Conservation (phyloP, 2,888 invertebrate genomes). For the Caenorhabditis japonica region DNA sequence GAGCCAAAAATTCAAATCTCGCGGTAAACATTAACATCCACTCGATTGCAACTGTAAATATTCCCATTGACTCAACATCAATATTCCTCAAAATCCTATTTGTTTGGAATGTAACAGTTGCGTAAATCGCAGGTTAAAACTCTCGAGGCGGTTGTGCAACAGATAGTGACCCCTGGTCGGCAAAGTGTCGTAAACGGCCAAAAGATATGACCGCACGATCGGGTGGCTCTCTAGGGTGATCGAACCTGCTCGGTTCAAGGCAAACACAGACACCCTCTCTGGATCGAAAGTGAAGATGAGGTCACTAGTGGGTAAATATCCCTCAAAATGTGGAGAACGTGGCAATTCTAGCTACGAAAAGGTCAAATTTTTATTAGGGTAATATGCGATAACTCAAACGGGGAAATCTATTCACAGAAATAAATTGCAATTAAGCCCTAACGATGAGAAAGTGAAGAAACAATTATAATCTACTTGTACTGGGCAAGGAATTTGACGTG, state of each 20-base stretch:
- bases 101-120: neutral
- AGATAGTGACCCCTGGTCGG: conserved; percentile 3
- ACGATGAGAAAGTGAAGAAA: neutral
- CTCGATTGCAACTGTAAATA: too few relatives aligned
- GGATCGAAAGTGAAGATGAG: neutral
- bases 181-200: neutral
- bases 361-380: conserved; percentile 9
- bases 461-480: conserved; percentile 60
- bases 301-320: neutral
- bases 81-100: too few relatives aligned
- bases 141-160: neutral
- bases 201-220: neutral
- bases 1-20: too few relatives aligned
- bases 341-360: neutral
- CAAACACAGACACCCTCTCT: conserved; percentile 1
- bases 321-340: neutral
- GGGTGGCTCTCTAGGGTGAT: neutral
- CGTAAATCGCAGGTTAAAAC: neutral
- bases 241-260: neutral
- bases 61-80: too few relatives aligned
- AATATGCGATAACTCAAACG: neutral
- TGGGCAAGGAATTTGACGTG: conserved; percentile 72
- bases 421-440: conserved; percentile 23
- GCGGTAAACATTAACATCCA: too few relatives aligned
- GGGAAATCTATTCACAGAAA: conserved; percentile 27